Percentiles rank a stretch among this genome's conserved stretches.
phyloP scores from a whole-genome alignment of 2,888 invertebrate species.

The Ryuthela nishihirai region DNA sequence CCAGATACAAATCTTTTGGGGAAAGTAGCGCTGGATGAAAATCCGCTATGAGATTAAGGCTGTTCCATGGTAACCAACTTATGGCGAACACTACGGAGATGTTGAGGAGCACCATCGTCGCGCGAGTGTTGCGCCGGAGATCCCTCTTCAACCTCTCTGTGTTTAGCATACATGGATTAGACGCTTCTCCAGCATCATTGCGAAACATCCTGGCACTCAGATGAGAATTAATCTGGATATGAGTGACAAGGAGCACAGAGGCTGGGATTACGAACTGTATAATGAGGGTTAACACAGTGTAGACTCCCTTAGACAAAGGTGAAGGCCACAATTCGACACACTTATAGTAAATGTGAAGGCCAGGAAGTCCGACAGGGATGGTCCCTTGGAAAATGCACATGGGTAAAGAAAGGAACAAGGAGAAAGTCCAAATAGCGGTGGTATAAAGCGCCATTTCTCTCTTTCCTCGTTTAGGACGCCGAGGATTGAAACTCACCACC shows the following conservation, averaged over 20 bases:
- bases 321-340: slow-evolving; percentile 35
- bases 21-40: slow-evolving; percentile 45
- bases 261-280: slow-evolving; percentile 34
- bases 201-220: slow-evolving; percentile 13
- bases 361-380: slow-evolving; percentile 26
- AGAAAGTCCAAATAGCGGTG: slow-evolving; percentile 16
- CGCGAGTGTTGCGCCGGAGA: slow-evolving; percentile 46
- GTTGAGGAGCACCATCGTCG: slow-evolving; percentile 54
- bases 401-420: slow-evolving; percentile 30
- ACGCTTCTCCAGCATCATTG: background rate
- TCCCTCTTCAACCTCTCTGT: slow-evolving; percentile 27
- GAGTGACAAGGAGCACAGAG: slow-evolving; percentile 16
- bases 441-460: slow-evolving; percentile 17
- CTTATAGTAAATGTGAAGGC: slow-evolving; percentile 26
- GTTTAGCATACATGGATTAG: background rate
- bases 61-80: slow-evolving; percentile 59
- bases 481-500: slow-evolving; percentile 53
- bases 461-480: slow-evolving; percentile 27
- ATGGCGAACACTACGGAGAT: slow-evolving; percentile 58
- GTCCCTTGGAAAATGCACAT: slow-evolving; percentile 27
- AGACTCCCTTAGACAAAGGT: slow-evolving; percentile 21
- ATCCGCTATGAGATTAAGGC: slow-evolving; percentile 55
- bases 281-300: slow-evolving; percentile 25
- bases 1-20: slow-evolving; percentile 47
- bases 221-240: slow-evolving; percentile 18